phyloP scores from a whole-genome alignment of 2,113 vertebrate genomes.

The Meleagris gallopavo region DNA sequence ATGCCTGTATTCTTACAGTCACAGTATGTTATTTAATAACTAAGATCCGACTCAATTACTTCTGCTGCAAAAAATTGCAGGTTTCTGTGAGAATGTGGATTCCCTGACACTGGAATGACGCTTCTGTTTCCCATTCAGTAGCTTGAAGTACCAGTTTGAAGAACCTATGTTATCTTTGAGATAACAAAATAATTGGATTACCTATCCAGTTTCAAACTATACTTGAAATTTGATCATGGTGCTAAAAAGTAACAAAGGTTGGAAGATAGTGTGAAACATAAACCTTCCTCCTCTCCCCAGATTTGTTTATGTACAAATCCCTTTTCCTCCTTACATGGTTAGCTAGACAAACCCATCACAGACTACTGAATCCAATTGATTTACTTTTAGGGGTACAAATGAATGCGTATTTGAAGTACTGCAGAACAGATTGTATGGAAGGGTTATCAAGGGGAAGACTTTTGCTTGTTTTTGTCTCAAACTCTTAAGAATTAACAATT shows the following conservation, averaged over 20 bases:
- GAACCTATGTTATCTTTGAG: neutral
- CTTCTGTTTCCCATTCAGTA: neutral
- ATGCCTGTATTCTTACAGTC: neutral
- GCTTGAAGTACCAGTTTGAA: neutral
- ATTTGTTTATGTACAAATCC: neutral
- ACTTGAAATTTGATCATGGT: neutral
- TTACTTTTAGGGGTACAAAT: neutral
- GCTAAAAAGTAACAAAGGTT: neutral
- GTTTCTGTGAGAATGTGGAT: neutral
- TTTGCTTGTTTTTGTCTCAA: neutral
- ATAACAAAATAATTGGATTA: neutral
- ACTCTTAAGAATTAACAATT: neutral
- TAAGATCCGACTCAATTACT: neutral
- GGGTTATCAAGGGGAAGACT: neutral
- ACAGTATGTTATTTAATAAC: neutral
- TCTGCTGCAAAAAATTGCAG: neutral
- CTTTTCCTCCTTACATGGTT: neutral
- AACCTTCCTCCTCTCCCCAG: neutral
- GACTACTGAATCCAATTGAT: neutral
- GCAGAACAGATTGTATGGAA: neutral
- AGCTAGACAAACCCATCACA: neutral
- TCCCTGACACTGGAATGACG: neutral
- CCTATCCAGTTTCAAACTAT: neutral
- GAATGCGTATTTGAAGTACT: neutral
- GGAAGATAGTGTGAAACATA: neutral